Evolutionary conservation across 2,888 invertebrate species (phyloP), one percentile per base, ranked within the genome.

Genomic region (Ametastegia equiseti): DNA sequence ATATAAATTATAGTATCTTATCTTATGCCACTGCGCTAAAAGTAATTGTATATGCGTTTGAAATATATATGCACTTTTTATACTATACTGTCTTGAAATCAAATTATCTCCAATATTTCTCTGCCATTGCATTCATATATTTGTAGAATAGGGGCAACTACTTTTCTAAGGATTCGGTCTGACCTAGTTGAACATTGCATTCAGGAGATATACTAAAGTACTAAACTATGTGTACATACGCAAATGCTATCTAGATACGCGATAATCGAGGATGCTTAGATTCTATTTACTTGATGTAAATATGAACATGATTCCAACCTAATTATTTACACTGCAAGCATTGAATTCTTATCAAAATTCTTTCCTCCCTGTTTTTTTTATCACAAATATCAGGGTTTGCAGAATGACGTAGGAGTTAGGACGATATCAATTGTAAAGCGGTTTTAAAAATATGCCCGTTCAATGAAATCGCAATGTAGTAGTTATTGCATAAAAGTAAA

Each of bases 151-250:
- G 54, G 54, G 75, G 27, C 75, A 75, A 54, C 36, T 54, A 15
- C 6, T 27, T 78, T 81, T 60, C 15, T 81, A 73, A 81, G 75
- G 81, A 81, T 81, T 81, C 81, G 50, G 75, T 75, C 39, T 57
- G 45, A 81, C 81, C 81, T 13, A 75, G 73, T 81, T 75, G 30
- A 75, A 63, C 23, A 57, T 30, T 77, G 78, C 63, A 81, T 50
- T 80, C 63, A 63, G 77, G 82, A 79, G 80, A 84, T 82, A 78
- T 84, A 81, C 80, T 45, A 81, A 75, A 50, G 45, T 78, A n/a
- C 11, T 69, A 39, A 19, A 75, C 27, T 15, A n/a, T n/a, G n/a
- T n/a, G n/a, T n/a, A n/a, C n/a, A n/a, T n/a, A n/a, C n/a, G n/a
- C n/a, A n/a, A n/a, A n/a, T n/a, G n/a, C n/a, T n/a, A n/a, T 45